Conservation (phyloP, 2,797 vertebrate genomes). For the Halcyon chelicuti region DNA sequence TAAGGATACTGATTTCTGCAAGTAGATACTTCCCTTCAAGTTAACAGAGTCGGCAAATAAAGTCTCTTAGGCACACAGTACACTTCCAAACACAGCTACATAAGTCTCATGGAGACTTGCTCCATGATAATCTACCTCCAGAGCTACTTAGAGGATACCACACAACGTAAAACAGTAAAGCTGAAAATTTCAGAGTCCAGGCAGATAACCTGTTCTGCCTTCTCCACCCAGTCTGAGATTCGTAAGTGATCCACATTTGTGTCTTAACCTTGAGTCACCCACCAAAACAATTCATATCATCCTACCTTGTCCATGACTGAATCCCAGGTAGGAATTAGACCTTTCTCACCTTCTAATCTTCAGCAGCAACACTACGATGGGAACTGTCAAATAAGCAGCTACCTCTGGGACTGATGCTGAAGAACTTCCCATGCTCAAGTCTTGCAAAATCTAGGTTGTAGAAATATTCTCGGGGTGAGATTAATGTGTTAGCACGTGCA, state of each 20-base stretch:
- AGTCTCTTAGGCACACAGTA: not conserved
- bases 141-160: not conserved
- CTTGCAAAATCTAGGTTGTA: not conserved
- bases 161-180: not conserved
- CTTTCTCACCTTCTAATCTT: not conserved
- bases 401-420: not conserved
- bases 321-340: not conserved
- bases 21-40: not conserved
- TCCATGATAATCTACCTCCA: not conserved
- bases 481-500: not conserved
- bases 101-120: not conserved
- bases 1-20: not conserved
- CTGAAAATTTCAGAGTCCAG: not conserved
- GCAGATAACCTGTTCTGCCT: not conserved
- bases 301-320: not conserved
- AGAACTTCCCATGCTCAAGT: not conserved
- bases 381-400: not conserved
- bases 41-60: not conserved
- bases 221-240: not conserved
- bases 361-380: fast-evolving
- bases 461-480: not conserved
- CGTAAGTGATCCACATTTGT: not conserved
- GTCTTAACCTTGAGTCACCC: not conserved
- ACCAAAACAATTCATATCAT: not conserved
- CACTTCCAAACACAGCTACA: not conserved